Evolutionary conservation across 2,113 vertebrate species (phyloP).

Genomic region (Proterorhinus semilunaris): DNA sequence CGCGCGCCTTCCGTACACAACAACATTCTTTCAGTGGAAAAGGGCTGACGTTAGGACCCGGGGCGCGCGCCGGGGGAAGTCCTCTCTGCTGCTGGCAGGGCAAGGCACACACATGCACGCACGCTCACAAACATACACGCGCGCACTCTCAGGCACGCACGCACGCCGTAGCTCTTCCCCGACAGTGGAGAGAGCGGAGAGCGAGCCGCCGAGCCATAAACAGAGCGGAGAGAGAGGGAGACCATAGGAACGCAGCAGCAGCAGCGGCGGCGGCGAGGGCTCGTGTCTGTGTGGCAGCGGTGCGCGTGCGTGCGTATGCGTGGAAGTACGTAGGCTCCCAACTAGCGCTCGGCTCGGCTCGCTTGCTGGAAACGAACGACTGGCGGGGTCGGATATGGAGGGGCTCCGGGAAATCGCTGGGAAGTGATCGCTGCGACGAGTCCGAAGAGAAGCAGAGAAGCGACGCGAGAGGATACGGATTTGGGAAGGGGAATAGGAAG

Average conservation of each 20-base stretch:
- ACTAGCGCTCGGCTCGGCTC: slow-evolving; percentile 44
- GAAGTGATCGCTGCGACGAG: slow-evolving; percentile 66
- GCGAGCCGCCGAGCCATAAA: slow-evolving; percentile 49
- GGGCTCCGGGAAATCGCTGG: slow-evolving; percentile 66
- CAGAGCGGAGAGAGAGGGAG: slow-evolving; percentile 54
- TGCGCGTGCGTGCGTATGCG: slow-evolving; percentile 32
- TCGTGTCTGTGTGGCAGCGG: slow-evolving; percentile 28
- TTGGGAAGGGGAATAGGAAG: slow-evolving; percentile 33
- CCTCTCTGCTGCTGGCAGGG: slow-evolving; percentile 66
- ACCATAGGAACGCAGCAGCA: slow-evolving; percentile 74
- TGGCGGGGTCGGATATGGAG: slow-evolving; percentile 73
- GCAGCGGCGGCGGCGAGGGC: slow-evolving; percentile 36
- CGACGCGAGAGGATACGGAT: slow-evolving; percentile 28
- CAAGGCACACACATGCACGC: slow-evolving; percentile 39
- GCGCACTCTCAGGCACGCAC: background rate
- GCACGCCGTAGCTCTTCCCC: slow-evolving; percentile 51
- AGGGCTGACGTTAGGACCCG: slow-evolving; percentile 61
- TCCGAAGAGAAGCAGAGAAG: slow-evolving; percentile 40
- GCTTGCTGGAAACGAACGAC: slow-evolving; percentile 65
- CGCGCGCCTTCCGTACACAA: slow-evolving; percentile 53
- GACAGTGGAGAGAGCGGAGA: slow-evolving; percentile 54
- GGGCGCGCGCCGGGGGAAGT: slow-evolving; percentile 66
- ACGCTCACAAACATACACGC: slow-evolving; percentile 11
- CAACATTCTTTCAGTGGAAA: slow-evolving; percentile 66
- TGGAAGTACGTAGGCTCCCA: slow-evolving; percentile 24